These are phyloP conservation scores for Ceratina japonica DNA, from an alignment of 1,140 invertebrate species.

Conservation along the genomic window DNA sequence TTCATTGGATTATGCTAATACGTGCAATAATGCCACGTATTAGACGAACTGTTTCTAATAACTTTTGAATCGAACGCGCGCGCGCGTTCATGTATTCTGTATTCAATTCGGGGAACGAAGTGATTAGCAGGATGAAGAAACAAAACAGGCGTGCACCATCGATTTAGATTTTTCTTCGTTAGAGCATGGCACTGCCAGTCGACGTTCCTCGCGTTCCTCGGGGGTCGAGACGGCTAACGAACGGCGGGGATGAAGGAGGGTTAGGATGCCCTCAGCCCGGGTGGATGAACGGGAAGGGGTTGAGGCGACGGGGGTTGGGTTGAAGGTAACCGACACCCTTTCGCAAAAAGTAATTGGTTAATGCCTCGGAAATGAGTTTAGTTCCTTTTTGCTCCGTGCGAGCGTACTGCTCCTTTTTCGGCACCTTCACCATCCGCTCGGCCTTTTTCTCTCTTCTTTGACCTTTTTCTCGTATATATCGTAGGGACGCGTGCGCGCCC, in stretches of 20 bases:
- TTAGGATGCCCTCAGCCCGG: constrained; percentile 39
- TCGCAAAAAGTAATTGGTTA: constrained; percentile 79
- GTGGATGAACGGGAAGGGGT: constrained; percentile 37
- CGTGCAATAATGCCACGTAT: background rate
- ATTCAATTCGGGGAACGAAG: no score
- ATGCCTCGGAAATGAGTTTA: constrained; percentile 79
- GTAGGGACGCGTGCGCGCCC: background rate
- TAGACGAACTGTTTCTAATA: background rate
- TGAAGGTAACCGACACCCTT: constrained; percentile 76
- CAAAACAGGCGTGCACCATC: background rate
- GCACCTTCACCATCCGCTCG: constrained; percentile 42
- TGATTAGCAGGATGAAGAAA: background rate
- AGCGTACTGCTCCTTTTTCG: constrained; percentile 68
- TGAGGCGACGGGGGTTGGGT: constrained; percentile 54
- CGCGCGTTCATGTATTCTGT: no score
- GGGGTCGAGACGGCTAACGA: constrained; percentile 63
- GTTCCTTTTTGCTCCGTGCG: constrained; percentile 72
- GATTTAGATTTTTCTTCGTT: constrained; percentile 69
- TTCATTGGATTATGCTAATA: background rate
- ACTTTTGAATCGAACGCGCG: background rate
- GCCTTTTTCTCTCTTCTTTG: constrained; percentile 44
- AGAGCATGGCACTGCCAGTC: constrained; percentile 41
- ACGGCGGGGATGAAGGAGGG: constrained; percentile 36
- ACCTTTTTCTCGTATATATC: constrained; percentile 41
- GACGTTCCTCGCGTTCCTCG: constrained; percentile 32